Evolutionary conservation across 53 echinoderm and acorn worm species (phyloP).

Genomic region (Glandiceps talaboti): DNA sequence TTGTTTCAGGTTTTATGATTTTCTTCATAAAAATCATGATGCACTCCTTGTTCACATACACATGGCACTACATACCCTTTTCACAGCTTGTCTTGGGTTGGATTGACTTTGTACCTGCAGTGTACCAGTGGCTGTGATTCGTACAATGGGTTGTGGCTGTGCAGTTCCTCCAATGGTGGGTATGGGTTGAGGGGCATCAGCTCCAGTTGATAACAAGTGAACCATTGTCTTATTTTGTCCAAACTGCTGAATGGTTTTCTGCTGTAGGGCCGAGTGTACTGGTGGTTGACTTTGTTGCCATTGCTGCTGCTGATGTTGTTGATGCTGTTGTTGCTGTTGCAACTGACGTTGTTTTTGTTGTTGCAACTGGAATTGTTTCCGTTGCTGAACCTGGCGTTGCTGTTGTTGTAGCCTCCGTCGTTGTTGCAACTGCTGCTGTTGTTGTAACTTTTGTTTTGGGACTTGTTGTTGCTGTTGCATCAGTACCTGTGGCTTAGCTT

Average conservation of each 20-base stretch:
- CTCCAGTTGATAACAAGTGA: slow-evolving; percentile 10
- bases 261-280: slow-evolving; percentile 22
- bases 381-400: slow-evolving; percentile 6
- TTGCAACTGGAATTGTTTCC: slow-evolving; percentile 5
- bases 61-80: too few relatives aligned
- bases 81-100: not conserved
- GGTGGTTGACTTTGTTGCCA: slow-evolving; percentile 11
- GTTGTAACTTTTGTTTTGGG: slow-evolving; percentile 16
- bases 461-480: slow-evolving; percentile 12
- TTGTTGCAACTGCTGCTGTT: slow-evolving; percentile 11
- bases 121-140: not conserved
- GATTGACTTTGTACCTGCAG: not conserved
- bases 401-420: slow-evolving; percentile 5
- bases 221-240: slow-evolving; percentile 43
- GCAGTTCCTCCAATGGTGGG: not conserved
- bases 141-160: not conserved
- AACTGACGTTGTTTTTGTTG: slow-evolving; percentile 2
- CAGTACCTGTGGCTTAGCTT: too few relatives aligned
- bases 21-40: too few relatives aligned
- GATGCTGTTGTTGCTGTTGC: slow-evolving; percentile 6
- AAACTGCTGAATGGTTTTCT: slow-evolving; percentile 21
- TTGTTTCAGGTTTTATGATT: too few relatives aligned
- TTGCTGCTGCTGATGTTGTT: not conserved
- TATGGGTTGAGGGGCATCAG: slow-evolving; percentile 5
- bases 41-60: too few relatives aligned